A percentile compares a stretch with the other conserved stretches of the same genome.
phyloP scores from a whole-genome alignment of 2,888 invertebrate genomes.

The Trichogramma dendrolimi region DNA sequence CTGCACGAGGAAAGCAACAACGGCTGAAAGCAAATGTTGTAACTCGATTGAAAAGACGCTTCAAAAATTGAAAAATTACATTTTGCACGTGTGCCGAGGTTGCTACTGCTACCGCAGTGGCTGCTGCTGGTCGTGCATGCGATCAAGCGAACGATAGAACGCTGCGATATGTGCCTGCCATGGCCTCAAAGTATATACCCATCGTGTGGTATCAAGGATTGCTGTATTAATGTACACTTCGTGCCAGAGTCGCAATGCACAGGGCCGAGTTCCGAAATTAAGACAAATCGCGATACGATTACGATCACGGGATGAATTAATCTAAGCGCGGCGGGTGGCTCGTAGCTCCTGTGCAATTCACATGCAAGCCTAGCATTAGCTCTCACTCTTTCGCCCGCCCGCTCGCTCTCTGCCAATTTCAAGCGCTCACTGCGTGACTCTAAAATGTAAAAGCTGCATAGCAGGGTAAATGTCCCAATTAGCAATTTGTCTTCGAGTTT shows the following conservation, averaged over 20 bases:
- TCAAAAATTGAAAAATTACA: slow-evolving; percentile 21
- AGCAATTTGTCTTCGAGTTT: slow-evolving; percentile 1
- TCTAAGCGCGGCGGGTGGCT: slow-evolving; percentile 13
- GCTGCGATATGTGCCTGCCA: neutral
- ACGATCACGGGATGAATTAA: slow-evolving; percentile 44
- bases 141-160: neutral
- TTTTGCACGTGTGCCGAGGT: neutral
- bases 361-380: slow-evolving; percentile 32
- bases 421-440: slow-evolving; percentile 18
- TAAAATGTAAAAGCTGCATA: slow-evolving; percentile 9
- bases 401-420: neutral
- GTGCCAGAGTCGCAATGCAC: neutral
- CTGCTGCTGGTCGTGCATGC: neutral
- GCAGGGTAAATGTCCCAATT: slow-evolving; percentile 2
- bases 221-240: neutral
- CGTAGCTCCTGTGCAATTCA: slow-evolving; percentile 1
- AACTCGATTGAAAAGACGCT: no score
- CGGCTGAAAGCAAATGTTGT: no score
- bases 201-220: neutral
- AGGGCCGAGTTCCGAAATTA: slow-evolving; percentile 37
- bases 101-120: neutral
- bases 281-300: slow-evolving; percentile 46
- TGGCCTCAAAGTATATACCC: neutral
- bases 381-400: slow-evolving; percentile 16
- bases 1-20: no score